phyloP scores from a whole-genome alignment of 2,797 vertebrate genomes.

The Channa striata region DNA sequence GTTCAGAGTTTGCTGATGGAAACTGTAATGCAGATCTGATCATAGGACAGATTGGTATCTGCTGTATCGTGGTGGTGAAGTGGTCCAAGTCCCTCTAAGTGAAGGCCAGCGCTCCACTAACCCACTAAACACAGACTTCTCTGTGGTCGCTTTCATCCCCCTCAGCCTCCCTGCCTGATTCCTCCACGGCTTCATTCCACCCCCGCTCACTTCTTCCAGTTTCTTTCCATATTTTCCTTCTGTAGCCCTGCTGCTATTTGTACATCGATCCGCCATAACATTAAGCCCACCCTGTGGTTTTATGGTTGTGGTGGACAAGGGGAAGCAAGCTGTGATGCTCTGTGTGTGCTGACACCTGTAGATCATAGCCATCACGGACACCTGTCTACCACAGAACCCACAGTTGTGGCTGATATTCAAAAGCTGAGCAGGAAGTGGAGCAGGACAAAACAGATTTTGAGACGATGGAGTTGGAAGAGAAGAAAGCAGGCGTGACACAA shows the following conservation, averaged over 20 bases:
- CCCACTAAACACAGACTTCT: slow-evolving; percentile 79
- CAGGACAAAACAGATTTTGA: slow-evolving; percentile 13
- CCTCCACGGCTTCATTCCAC: slow-evolving; percentile 33
- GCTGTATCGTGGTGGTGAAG: slow-evolving; percentile 37
- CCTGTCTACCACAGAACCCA: too few species aligned
- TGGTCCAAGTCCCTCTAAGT: slow-evolving; percentile 56
- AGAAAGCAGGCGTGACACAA: slow-evolving; percentile 42
- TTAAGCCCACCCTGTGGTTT: too few species aligned
- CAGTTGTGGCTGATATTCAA: not conserved
- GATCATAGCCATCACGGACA: too few species aligned
- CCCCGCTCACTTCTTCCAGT: slow-evolving; percentile 37
- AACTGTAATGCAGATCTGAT: slow-evolving; percentile 39
- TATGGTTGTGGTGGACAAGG: too few species aligned
- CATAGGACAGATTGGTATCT: slow-evolving; percentile 41
- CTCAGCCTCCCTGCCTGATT: slow-evolving; percentile 45
- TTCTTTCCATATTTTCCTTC: slow-evolving; percentile 23
- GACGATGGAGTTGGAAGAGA: slow-evolving; percentile 14
- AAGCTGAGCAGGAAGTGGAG: slow-evolving; percentile 19
- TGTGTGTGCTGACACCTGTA: too few species aligned
- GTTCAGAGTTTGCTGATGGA: not conserved
- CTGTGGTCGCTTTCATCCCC: slow-evolving; percentile 75
- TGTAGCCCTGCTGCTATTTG: slow-evolving; percentile 44
- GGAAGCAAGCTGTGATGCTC: too few species aligned
- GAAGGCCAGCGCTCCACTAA: slow-evolving; percentile 71
- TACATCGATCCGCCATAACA: slow-evolving; percentile 10